Base-by-base conservation (phyloP, 1,140 invertebrate genomes). In the Druon quercuslanigerum region DNA sequence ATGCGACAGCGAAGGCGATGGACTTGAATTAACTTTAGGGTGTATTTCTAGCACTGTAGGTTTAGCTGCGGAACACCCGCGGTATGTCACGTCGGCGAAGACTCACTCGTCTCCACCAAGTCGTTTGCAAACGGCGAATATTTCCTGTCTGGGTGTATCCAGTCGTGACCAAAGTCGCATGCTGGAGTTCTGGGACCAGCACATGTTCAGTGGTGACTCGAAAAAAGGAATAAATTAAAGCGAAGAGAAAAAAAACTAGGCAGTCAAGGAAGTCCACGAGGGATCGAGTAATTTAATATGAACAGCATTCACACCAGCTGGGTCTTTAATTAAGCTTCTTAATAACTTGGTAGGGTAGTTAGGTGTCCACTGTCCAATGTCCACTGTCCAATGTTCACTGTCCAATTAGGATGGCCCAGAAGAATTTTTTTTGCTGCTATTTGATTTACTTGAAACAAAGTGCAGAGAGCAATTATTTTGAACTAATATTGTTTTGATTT, bases 21-120 rank as follows among this genome's bases (percentile, higher is more conserved):
- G 85, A 89, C 87, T 89, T 89, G 87, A 88, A 89, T 89, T 88
- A 85, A 88, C 86, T 84, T 82, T 84, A 81, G 72, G 78, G 86
- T 85, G 82, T 89, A 89, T 89, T 89, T 89, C 86, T 86, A 86
- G 87, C 86, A 82, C 82, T 88, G 87, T 88, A 80, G 86, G 83
- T 88, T 89, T 89, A 89, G 88, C 87, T 86, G 82, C 78, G 84
- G 81, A 87, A 84, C 84, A 86, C 78, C 85, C 79, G 73, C 76
- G 87, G 85, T 85, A 87, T 87, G 85, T 85, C 81, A 84, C 76
- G 80, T 78, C 83, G 76, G 76, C 74, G 75, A 83, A 83, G 75
- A 79, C 75, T 66, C 60, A 79, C 75, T 66, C 60, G 60, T 66
- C 60, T 66, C 33, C 60, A 40, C 16, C 60, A 25, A 66, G 60